A percentile compares a stretch with the other conserved stretches of the same genome.
Conservation (phyloP, 2,113 vertebrate genomes). For the Tamias sibiricus region DNA sequence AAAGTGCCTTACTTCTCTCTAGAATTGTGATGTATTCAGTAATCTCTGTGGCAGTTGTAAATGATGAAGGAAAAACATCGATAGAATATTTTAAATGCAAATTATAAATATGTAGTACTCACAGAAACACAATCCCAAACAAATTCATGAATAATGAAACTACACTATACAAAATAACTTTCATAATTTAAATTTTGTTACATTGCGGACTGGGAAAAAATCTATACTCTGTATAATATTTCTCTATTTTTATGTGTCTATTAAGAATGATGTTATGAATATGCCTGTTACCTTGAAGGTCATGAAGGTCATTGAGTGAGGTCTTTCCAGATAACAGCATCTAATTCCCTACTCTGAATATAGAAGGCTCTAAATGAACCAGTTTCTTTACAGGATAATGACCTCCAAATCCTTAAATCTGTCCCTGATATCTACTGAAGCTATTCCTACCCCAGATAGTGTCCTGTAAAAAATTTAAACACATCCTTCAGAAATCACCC, state of each 20-base stretch:
- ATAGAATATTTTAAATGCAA: slow-evolving; percentile 63
- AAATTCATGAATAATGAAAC: slow-evolving; percentile 61
- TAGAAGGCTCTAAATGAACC: not conserved
- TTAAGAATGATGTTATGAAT: not conserved
- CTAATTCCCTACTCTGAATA: slow-evolving; percentile 12
- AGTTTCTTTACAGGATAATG: not conserved
- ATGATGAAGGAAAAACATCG: slow-evolving; percentile 11
- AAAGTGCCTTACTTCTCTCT: not conserved
- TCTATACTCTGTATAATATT: not conserved
- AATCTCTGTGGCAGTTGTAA: not conserved
- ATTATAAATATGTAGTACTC: slow-evolving; percentile 53
- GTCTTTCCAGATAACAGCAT: slow-evolving; percentile 17
- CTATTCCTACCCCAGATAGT: not conserved
- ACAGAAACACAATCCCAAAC: slow-evolving; percentile 47
- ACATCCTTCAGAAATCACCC: not conserved
- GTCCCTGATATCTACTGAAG: not conserved
- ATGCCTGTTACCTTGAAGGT: slow-evolving; percentile 8
- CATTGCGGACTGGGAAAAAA: not conserved
- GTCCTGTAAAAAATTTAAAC: not conserved
- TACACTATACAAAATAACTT: not conserved
- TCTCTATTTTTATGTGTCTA: not conserved
- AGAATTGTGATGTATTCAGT: not conserved
- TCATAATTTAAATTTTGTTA: not conserved
- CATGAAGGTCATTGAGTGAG: not conserved
- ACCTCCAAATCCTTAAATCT: slow-evolving; percentile 31